Evolutionary conservation across 2,888 invertebrate genomes (phyloP).

Genomic region (Monoplex corrugatus): DNA sequence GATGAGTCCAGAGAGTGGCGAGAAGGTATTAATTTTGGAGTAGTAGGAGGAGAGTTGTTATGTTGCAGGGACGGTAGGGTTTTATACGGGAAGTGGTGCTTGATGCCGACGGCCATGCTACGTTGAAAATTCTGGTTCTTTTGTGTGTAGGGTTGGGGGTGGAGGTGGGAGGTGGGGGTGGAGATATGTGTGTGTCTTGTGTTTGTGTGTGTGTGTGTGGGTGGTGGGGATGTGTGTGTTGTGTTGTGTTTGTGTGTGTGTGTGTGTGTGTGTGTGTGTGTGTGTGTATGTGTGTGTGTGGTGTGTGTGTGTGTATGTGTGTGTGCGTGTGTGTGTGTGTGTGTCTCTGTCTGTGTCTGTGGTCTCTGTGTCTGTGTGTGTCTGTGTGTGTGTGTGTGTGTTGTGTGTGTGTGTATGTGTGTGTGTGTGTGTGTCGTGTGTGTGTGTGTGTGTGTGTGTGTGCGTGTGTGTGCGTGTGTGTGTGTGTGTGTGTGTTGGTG

Average conservation of each 20-base stretch:
- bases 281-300: too few species aligned
- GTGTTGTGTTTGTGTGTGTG: too few species aligned
- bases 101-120: background rate
- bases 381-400: background rate
- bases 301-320: too few species aligned
- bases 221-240: too few species aligned
- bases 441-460: background rate
- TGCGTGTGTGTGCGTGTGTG: background rate
- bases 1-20: constrained; percentile 81
- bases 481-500: background rate
- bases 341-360: background rate
- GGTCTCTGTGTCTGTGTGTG: background rate
- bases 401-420: too few species aligned
- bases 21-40: constrained; percentile 70
- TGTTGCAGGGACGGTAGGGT: background rate
- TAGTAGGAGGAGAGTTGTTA: background rate
- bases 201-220: too few species aligned
- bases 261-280: too few species aligned
- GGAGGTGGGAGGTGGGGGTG: background rate
- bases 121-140: background rate
- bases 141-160: background rate
- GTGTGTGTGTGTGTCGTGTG: too few species aligned
- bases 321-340: too few species aligned
- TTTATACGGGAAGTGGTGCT: background rate
- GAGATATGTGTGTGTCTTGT: too few species aligned